Base-by-base conservation (phyloP, 2,797 vertebrate genomes). In the Numenius phaeopus region DNA sequence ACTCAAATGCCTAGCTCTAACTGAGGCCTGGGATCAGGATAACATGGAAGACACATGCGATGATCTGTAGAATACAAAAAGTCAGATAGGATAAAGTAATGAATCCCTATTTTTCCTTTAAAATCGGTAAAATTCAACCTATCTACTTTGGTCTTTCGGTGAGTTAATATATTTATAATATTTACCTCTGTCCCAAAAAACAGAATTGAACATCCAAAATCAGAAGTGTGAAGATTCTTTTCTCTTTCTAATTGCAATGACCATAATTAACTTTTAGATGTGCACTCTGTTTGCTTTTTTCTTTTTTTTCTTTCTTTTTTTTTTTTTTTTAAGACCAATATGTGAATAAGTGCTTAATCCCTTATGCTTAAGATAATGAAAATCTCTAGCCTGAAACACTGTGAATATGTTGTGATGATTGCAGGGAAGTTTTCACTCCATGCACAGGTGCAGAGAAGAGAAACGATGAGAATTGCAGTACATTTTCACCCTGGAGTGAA, bases 241-340 rank as follows among this genome's bases (percentile, higher is more conserved):
- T 95, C 4, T 50, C 9, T 73, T 77, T 39, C 50, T 62, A n/a
- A 62, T 49, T 47, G 2, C 15, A 83, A 69, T 50, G 9, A 37
- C 3, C 11, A 21, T 17, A n/a, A 62, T 30, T 82, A 46, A 64
- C 3, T 61, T 90, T 34, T 11, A 66, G 3, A 11, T 66, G 42
- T 7, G 1, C 2, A 22, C 59, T 72, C 2, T 79, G 1, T 0
- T 32, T 80, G 30, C 0, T 21, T 26, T 24, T 40, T 49, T 18
- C 32, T 3, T 6, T 21, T 11, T 50, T 50, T 10, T 14, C 6
- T 3, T 5, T 37, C 37, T 47, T 29, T 11, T 7, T 46, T 13
- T 5, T 5, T 54, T 32, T 61, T 47, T 49, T 27, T 62, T 8
- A 18, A 23, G 4, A 57, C 7, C 0, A 5, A 3, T 37, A 16